These are phyloP conservation scores for Rhyacophila evoluta DNA, from an alignment of 2,888 invertebrate species.

Conservation along the genomic window DNA sequence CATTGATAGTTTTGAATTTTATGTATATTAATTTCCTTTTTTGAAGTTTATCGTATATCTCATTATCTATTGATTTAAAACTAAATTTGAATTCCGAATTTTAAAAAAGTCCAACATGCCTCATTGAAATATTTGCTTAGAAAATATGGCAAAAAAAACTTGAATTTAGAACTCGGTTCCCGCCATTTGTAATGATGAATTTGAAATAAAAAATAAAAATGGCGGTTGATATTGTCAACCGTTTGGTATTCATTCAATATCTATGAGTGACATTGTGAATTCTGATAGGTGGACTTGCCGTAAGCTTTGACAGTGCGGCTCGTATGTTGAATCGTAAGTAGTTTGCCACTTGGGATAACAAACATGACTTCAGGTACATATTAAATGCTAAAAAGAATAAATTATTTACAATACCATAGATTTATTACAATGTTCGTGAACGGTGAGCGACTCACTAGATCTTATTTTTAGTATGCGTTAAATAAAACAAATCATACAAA, in stretches of 20 bases:
- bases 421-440: not conserved
- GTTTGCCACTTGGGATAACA: not conserved
- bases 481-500: too few relatives aligned
- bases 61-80: too few relatives aligned
- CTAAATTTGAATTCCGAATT: too few relatives aligned
- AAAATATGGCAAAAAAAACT: too few relatives aligned
- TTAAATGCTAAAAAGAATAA: not conserved
- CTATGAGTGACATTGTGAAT: conserved; percentile 12
- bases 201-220: conserved; percentile 20
- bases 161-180: too few relatives aligned
- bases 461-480: too few relatives aligned
- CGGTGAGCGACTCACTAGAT: not conserved
- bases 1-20: too few relatives aligned
- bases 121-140: too few relatives aligned
- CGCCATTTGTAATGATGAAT: not conserved
- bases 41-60: too few relatives aligned
- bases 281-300: not conserved
- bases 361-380: not conserved
- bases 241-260: conserved; percentile 22
- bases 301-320: conserved; percentile 17
- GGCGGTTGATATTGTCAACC: conserved; percentile 14
- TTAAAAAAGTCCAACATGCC: too few relatives aligned
- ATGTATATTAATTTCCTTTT: too few relatives aligned
- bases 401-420: not conserved
- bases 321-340: conserved; percentile 3